A percentile compares a stretch with the other conserved stretches of the same genome.
These are phyloP conservation scores for Palythoa heliodiscus DNA, from an alignment of 92 coral and sea anemone species.

Conservation along the genomic window DNA sequence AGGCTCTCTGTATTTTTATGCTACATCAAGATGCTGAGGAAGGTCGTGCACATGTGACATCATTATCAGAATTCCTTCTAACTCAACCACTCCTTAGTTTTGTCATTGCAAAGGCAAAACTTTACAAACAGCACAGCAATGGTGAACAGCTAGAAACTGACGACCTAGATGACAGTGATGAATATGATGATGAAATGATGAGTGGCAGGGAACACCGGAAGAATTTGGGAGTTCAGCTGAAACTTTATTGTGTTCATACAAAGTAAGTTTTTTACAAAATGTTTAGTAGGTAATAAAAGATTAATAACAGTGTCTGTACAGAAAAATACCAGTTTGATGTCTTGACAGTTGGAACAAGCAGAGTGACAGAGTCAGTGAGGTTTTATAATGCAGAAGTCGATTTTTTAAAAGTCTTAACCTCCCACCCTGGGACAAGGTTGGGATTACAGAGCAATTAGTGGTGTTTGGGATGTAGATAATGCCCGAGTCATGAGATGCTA, in stretches of 20 bases:
- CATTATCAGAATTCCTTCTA: constrained; percentile 89
- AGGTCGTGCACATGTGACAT: constrained; percentile 94
- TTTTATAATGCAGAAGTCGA: too few species aligned
- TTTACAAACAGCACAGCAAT: constrained; percentile 70
- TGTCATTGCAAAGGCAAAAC: constrained; percentile 82
- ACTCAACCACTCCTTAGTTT: constrained; percentile 96
- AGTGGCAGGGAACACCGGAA: constrained; percentile 62
- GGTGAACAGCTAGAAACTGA: constrained; percentile 65
- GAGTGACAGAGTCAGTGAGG: too few species aligned
- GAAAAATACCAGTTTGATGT: too few species aligned
- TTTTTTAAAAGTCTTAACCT: too few species aligned
- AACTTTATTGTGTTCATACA: constrained; percentile 83
- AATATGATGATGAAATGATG: constrained; percentile 65
- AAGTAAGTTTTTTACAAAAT: constrained; percentile 60
- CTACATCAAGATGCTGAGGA: constrained; percentile 86
- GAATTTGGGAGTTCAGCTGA: constrained; percentile 77
- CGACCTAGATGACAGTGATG: constrained; percentile 67
- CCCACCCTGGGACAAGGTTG: too few species aligned
- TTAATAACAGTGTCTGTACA: too few species aligned
- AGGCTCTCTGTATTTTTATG: constrained; percentile 85
- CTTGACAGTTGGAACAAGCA: too few species aligned
- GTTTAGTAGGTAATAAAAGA: neutral
- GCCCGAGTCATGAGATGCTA: too few species aligned
- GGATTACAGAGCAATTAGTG: too few species aligned
- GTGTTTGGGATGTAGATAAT: too few species aligned